Evolutionary conservation across 2,888 invertebrate genomes (phyloP), one percentile per base, ranked within the genome.

Genomic region (Trissonchulus latispiculum): DNA sequence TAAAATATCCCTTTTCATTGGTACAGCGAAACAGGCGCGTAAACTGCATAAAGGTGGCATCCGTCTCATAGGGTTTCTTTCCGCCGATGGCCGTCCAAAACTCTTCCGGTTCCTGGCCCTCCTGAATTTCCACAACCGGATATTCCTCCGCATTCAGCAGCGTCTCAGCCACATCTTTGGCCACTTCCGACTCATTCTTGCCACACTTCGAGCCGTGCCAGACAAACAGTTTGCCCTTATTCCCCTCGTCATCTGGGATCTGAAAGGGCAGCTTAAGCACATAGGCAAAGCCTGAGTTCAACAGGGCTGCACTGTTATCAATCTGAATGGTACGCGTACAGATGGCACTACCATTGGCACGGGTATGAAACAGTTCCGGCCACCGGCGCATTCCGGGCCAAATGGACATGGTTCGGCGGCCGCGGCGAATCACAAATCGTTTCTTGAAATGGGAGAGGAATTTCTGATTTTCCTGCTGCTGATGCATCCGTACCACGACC

Each of bases 1-100:
- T 92, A 84, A 99, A 99, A 85, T 96, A 99, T 2, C 99, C 99
- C 83, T 96, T 96, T 83, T 99, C 99, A 84, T 99, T 99, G 67
- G 97, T 99, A 85, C 99, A 99, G 72, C 99, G 89, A 86, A 99
- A 99, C 61, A 99, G 87, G 70, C 99, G 87, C 0, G 95, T 93
- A 84, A 89, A 92, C 81, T 91, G 89, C 90, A 99, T 95, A 83
- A 91, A 99, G 62, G 90, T 90, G 0, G 94, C 93, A 81, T 92
- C 90, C 2, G 70, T 76, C 32, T 79, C 78, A 74, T 82, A 82
- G 35, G 48, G 18, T 28, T 28, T 59, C 35, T 48, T 59, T 15
- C 74, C 74, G 66, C 74, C 74, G 37, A 75, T 23, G 3, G 61
- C 36, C 2, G 74, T 73, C 70, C 71, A 75, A 76, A 75, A 75